Conservation (phyloP, 2,888 invertebrate genomes). For the Perithous albicinctus region DNA sequence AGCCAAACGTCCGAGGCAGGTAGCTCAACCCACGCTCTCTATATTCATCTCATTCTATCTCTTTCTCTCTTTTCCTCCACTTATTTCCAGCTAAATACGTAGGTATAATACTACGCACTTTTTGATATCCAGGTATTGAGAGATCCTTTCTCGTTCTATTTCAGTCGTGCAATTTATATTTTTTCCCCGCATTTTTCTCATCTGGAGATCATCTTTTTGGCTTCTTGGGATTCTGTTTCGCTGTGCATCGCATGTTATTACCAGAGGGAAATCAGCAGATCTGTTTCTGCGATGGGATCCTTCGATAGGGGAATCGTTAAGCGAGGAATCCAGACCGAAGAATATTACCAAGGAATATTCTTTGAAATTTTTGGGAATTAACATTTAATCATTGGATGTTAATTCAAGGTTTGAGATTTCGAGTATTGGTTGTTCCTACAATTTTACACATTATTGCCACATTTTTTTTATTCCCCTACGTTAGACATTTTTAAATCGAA, state of each 20-base stretch:
- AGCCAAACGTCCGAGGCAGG: constrained; percentile 46
- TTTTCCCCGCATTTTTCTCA: background rate
- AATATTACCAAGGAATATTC: background rate
- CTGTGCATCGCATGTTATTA: background rate
- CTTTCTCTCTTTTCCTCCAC: too few relatives aligned
- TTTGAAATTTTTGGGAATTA: background rate
- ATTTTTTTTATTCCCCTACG: too few relatives aligned
- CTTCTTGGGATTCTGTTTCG: background rate
- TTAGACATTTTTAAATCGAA: too few relatives aligned
- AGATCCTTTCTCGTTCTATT: constrained; percentile 14
- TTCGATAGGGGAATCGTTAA: background rate
- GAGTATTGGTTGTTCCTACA: too few relatives aligned
- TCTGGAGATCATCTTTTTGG: background rate
- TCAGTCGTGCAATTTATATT: constrained; percentile 22
- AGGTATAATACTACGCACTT: background rate
- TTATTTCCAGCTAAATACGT: constrained; percentile 18
- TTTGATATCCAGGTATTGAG: constrained; percentile 16
- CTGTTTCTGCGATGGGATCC: background rate
- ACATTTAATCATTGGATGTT: too few relatives aligned
- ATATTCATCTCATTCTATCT: background rate
- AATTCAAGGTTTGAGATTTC: too few relatives aligned
- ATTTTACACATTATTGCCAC: too few relatives aligned
- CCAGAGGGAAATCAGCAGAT: background rate
- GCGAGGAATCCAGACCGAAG: background rate
- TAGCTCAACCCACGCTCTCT: constrained; percentile 31